Percentiles rank a stretch among this genome's conserved stretches.
phyloP scores from a whole-genome alignment of 2,797 vertebrate species.

The Buceros bicornis region DNA sequence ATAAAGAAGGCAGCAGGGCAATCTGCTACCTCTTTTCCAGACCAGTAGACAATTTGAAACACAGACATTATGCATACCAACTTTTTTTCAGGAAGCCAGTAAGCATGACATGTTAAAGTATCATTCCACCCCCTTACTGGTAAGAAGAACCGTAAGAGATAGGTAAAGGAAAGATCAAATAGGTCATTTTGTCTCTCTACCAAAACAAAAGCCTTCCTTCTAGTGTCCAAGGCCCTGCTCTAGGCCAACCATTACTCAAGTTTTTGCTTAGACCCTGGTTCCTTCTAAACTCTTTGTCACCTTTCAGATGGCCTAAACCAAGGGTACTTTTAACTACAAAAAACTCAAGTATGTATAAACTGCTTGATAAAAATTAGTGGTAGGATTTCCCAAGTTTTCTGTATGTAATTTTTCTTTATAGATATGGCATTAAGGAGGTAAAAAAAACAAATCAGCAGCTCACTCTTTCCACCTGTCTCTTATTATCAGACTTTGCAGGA shows the following conservation, averaged over 20 bases:
- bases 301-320: not conserved
- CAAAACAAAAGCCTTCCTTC: not conserved
- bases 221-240: not conserved
- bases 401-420: not conserved
- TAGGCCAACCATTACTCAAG: not conserved
- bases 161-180: not conserved
- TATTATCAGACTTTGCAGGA: not conserved
- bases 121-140: not conserved
- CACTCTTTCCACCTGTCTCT: accelerated
- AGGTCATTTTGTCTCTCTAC: not conserved
- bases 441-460: not conserved
- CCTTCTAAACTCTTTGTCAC: not conserved
- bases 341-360: not conserved
- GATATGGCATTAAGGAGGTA: not conserved
- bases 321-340: not conserved
- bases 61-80: not conserved
- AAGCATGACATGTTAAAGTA: not conserved
- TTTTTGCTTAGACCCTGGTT: not conserved
- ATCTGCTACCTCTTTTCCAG: not conserved
- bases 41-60: not conserved
- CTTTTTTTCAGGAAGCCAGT: not conserved
- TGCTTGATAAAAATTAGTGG: not conserved
- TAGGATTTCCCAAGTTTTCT: not conserved
- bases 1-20: not conserved
- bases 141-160: not conserved